Evolutionary conservation across 2,113 vertebrate genomes (phyloP), one percentile per base, ranked within the genome.

Genomic region (Festucalex cinctus): DNA sequence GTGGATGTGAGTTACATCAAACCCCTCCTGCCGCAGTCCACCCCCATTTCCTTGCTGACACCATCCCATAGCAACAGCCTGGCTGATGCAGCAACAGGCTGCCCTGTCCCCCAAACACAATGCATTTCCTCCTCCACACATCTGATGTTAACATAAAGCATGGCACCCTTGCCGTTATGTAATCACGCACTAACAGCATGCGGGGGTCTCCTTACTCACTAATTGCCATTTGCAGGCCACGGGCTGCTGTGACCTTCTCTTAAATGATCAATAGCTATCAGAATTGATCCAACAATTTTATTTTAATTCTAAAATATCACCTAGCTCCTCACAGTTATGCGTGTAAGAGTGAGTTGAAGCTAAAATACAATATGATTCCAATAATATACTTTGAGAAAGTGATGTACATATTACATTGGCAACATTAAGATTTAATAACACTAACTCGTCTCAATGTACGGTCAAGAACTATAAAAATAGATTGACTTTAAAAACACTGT

Each of bases 11-110:
- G 41, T 44, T 44, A 13, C n/a, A 58, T 90, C 90, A 88, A 68
- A 72, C 70, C 53, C 70, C 75, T 74, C 70, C 63, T 65, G 14
- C 60, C 68, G 44, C 74, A 44, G 58, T 63, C 62, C 70, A 43
- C 0, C 13, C 20, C 57, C 1, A 28, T 20, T 19, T 59, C 69
- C 58, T 41, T 14, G 53, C 16, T 36, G 48, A 83, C 84, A 14
- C 82, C 82, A 70, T 85, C 86, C 84, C 87, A 61, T 88, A 83
- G 87, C 87, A 88, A 89, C 88, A 73, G 68, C 71, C 71, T 73
- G 69, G 71, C 61, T 3, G 79, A 67, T 71, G 76, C 74, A 83
- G 73, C 76, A 83, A 89, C 75, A 80, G 76, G 80, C 81, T 17
- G 58, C 79, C 57, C 71, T 68, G 59, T 37, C 28, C 37, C 28